phyloP scores from a whole-genome alignment of 2,888 invertebrate species.

The Idaea biselata region DNA sequence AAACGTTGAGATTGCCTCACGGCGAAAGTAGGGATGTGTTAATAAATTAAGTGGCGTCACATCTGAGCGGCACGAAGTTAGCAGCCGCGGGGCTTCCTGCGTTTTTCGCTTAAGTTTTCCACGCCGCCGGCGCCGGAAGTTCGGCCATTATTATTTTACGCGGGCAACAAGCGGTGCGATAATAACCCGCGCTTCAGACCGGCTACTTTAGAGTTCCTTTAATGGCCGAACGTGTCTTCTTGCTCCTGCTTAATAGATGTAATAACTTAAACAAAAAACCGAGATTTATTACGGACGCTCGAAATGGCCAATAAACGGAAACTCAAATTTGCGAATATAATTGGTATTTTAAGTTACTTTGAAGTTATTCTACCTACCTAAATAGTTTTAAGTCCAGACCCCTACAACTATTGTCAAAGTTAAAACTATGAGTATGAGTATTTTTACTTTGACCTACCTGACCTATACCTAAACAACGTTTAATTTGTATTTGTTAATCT shows the following conservation, averaged over 20 bases:
- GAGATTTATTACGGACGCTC: conserved; percentile 57
- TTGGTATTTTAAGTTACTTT: conserved; percentile 13
- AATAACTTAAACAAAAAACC: conserved; percentile 75
- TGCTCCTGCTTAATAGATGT: conserved; percentile 76
- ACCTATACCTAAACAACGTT: too few species aligned
- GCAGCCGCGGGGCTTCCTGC: conserved; percentile 74
- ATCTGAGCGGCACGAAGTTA: conserved; percentile 70
- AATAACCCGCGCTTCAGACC: conserved; percentile 73
- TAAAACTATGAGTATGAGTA: background rate
- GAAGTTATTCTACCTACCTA: background rate
- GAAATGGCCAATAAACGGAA: conserved; percentile 38
- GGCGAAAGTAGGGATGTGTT: conserved; percentile 67
- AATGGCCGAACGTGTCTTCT: conserved; percentile 77
- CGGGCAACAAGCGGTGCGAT: conserved; percentile 81
- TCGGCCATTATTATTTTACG: conserved; percentile 82
- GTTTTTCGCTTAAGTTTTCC: conserved; percentile 77
- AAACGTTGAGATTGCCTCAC: conserved; percentile 54
- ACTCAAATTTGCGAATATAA: conserved; percentile 18
- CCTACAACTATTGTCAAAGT: background rate
- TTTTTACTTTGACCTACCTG: too few species aligned
- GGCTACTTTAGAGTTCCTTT: conserved; percentile 60
- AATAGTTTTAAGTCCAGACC: background rate
- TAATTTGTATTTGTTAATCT: too few species aligned
- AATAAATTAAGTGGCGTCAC: conserved; percentile 81
- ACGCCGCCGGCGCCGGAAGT: conserved; percentile 81